Conservation (phyloP, 2,888 invertebrate genomes). For the Mythimna ferrago region DNA sequence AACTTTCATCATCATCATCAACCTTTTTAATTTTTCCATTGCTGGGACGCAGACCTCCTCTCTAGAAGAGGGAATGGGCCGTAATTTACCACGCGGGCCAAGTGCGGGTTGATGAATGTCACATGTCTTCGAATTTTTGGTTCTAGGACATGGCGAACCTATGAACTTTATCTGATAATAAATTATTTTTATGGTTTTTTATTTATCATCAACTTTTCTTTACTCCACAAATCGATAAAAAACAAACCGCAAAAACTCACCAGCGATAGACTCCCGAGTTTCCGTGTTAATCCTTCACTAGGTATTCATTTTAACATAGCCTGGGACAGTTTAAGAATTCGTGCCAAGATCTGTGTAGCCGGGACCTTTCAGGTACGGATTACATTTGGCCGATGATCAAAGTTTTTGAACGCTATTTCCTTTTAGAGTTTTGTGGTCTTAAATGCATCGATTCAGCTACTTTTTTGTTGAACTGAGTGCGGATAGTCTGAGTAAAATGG, state of each 20-base stretch:
- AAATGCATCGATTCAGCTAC: conserved; percentile 66
- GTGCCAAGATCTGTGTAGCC: conserved; percentile 84
- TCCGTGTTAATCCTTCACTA: conserved; percentile 31
- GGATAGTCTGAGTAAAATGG: conserved; percentile 7
- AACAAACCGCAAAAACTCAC: background rate
- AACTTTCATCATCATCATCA: no score
- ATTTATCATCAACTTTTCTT: no score
- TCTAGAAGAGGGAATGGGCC: no score
- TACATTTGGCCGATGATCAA: conserved; percentile 84
- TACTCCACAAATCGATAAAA: background rate
- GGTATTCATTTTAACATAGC: conserved; percentile 72
- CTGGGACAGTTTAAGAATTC: conserved; percentile 78
- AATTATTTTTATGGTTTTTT: no score
- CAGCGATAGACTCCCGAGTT: conserved; percentile 39
- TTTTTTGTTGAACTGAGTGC: conserved; percentile 60
- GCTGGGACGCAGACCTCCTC: no score
- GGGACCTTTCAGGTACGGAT: conserved; percentile 78
- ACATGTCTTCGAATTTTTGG: no score
- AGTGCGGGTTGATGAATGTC: no score
- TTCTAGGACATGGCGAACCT: no score
- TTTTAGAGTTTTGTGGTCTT: conserved; percentile 71
- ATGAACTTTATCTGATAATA: no score
- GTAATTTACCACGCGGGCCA: no score
- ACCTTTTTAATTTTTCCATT: no score
- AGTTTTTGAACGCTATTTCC: conserved; percentile 72